Evolutionary conservation across 2,797 vertebrate species (phyloP).

Genomic region (Setipinna tenuifilis): DNA sequence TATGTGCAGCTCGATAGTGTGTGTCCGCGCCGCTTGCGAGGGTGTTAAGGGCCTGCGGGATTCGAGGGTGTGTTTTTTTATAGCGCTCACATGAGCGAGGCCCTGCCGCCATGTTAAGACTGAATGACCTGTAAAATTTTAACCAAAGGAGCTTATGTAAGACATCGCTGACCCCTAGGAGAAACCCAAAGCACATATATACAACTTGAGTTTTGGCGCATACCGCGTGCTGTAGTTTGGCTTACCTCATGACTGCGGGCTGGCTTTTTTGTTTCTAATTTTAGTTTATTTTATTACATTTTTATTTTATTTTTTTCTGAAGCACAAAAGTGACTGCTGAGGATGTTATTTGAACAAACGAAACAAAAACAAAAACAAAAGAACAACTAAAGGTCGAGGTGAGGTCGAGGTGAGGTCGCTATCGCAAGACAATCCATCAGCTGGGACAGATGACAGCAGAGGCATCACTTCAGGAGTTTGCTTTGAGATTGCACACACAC

Average conservation of each 20-base stretch:
- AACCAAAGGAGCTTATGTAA: slow-evolving; percentile 17
- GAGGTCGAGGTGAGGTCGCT: not conserved
- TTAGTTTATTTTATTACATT: too few species aligned
- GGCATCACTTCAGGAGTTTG: not conserved
- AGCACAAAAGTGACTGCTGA: too few species aligned
- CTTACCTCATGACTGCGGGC: too few species aligned
- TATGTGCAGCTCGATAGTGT: not conserved
- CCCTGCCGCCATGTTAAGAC: not conserved
- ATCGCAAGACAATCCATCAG: slow-evolving; percentile 1
- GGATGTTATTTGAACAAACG: too few species aligned
- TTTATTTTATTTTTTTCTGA: too few species aligned
- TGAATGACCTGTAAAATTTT: slow-evolving; percentile 17
- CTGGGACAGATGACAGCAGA: not conserved
- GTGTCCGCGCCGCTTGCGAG: not conserved
- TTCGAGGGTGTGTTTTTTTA: not conserved
- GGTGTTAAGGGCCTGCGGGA: not conserved
- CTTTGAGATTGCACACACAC: not conserved
- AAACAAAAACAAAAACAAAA: too few species aligned
- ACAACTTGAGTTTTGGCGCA: too few species aligned
- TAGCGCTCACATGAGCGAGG: not conserved
- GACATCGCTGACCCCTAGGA: not conserved
- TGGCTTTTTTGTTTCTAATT: too few species aligned
- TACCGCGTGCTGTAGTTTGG: too few species aligned
- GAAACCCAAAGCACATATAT: not conserved
- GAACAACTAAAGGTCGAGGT: too few species aligned